Base-by-base conservation (phyloP, 2,888 invertebrate species). In the Hypercompe scribonia region DNA sequence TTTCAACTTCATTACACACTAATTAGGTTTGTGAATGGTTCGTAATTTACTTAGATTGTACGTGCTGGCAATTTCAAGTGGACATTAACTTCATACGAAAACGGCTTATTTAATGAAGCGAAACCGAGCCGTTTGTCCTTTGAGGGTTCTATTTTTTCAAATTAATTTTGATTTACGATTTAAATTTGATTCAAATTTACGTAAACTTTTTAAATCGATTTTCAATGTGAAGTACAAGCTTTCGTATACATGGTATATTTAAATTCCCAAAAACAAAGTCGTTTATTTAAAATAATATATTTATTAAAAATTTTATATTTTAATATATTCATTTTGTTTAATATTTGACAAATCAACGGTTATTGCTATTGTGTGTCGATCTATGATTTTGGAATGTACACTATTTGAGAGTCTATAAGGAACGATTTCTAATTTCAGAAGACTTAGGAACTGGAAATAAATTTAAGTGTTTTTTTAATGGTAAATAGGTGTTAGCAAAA, bases 21-120 rank as follows among this genome's bases (percentile, higher is more conserved):
- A 66, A 78, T 80, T 76, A 75, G 81, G 72, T 67, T 75, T 71
- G 81, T 82, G 76, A 80, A 74, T 80, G 83, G 78, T 61, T 65
- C 65, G 65, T 80, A 46, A 42, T 46, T 66, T 18, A 82, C 72
- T 81, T 80, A 82, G 65, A 78, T 65, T 67, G 65, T 72, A 76
- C 83, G 75, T 80, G 79, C 46, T 64, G 46, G 21, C 21, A 63
- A 42, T 46, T 42, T 34, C 10, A 34, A 68, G n/a, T 33, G 68
- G 46, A 33, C 54, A 18, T 31, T 58, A 31, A 28, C 58, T 28
- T 28, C 15, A 58, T 58, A 31, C 15, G 15, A 15, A 11, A 15
- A 28, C 10, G 28, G 15, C 28, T 28, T 13, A 58, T 58, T n/a
- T 28, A 61, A 15, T 61, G 7, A 31, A 28, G 31, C 31, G 13